These are phyloP conservation scores for Vanessa atalanta DNA, from an alignment of 1,140 invertebrate genomes.

Conservation along the genomic window DNA sequence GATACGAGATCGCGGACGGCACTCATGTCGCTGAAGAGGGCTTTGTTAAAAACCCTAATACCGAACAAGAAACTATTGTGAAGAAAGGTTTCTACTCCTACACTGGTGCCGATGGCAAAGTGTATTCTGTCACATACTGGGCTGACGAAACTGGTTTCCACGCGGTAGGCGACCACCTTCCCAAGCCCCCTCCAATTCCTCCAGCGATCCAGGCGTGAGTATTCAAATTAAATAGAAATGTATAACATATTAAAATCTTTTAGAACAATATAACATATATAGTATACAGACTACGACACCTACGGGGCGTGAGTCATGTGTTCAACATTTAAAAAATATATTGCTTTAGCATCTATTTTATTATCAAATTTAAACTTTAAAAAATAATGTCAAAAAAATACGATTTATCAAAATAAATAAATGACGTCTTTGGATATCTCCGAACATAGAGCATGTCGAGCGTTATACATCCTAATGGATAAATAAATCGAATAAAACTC, in stretches of 20 bases:
- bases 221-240: constrained; percentile 10
- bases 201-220: constrained; percentile 79
- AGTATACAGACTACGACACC: too few relatives aligned
- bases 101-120: constrained; percentile 82
- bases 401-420: too few relatives aligned
- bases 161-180: constrained; percentile 88
- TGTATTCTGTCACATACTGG: constrained; percentile 87
- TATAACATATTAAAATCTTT: too few relatives aligned
- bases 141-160: constrained; percentile 83
- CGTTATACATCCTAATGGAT: too few relatives aligned
- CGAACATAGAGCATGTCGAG: too few relatives aligned
- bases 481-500: too few relatives aligned
- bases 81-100: constrained; percentile 84
- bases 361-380: too few relatives aligned
- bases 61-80: constrained; percentile 81
- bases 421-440: too few relatives aligned
- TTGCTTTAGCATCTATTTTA: too few relatives aligned
- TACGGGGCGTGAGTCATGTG: too few relatives aligned
- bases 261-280: background rate
- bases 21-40: constrained; percentile 76
- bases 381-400: too few relatives aligned
- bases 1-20: constrained; percentile 72
- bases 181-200: constrained; percentile 84
- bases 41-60: constrained; percentile 75
- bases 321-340: too few relatives aligned